Evolutionary conservation across 2,888 invertebrate genomes (phyloP), one percentile per base, ranked within the genome.

Genomic region (Agrotis puta): DNA sequence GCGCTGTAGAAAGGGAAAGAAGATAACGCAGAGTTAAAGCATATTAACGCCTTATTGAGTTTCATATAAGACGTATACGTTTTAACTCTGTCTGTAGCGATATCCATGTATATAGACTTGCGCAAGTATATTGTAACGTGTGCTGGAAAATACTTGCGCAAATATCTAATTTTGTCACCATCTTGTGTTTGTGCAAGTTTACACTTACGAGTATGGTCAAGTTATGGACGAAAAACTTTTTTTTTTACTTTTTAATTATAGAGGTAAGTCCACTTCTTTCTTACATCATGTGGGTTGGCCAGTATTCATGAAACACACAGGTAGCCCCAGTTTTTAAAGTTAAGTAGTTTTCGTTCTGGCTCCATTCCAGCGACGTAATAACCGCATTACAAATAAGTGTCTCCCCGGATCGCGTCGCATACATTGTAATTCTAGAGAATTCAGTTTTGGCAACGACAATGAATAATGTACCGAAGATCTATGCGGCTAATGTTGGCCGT

Each of bases 381-480:
- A 92, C 89, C 86, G 87, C 88, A 89, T 92, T 89, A 92, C 91
- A 91, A 89, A 91, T 90, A 91, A 92, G 91, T 89, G 89, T 91
- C 89, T 87, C 85, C 80, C 79, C 70, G 83, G 79, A 84, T 87
- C 83, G 72, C 70, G 71, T 76, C 87, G 85, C 87, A 84, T 88
- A 88, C 85, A 85, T 87, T 84, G 85, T 85, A 85, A 84, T 87
- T 85, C 84, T 82, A 76, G 79, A 54, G 79, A 83, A 84, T 85
- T 86, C 78, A 74, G 80, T 82, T 87, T 85, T 81, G 84, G 85
- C 83, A 83, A 83, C 66, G 74, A 66, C 68, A 70, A 83, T 85
- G 86, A 82, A 79, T 82, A 77, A 87, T 83, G 70, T 48, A 51
- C 65, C 70, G 71, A 72, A 79, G 78, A 82, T 84, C 76, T 85